A percentile compares a stretch with the other conserved stretches of the same genome.
These are phyloP conservation scores for Diphyllodes magnificus DNA, from an alignment of 2,113 vertebrate genomes.

Conservation along the genomic window DNA sequence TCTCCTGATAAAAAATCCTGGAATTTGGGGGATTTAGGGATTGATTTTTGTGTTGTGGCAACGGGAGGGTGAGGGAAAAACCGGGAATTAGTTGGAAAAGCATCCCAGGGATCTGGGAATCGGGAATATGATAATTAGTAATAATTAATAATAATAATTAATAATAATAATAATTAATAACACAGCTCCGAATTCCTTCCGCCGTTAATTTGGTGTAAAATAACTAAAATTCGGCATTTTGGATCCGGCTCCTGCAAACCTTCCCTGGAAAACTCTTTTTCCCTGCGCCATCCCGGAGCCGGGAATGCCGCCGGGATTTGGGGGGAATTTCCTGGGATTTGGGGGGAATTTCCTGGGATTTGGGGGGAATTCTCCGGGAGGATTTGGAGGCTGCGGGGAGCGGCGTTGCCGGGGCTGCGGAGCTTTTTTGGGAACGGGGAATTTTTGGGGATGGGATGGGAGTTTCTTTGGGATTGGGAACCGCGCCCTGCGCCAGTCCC, in stretches of 20 bases:
- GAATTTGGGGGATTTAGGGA: background rate
- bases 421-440: no score
- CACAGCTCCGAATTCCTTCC: background rate
- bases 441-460: no score
- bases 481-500: no score
- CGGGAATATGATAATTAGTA: no score
- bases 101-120: background rate
- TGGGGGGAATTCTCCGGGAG: background rate
- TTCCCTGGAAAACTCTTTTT: background rate
- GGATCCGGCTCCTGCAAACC: background rate
- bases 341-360: background rate
- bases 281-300: no score
- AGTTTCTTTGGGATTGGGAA: no score
- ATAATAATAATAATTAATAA: background rate
- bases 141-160: no score
- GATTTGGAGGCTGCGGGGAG: no score
- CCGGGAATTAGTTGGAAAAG: rapidly evolving
- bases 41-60: background rate
- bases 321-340: background rate
- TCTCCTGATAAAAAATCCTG: background rate
- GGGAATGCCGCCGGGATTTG: no score
- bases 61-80: rapidly evolving
- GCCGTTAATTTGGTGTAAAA: background rate
- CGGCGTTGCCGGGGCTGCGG: no score
- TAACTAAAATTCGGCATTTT: background rate